Conservation (phyloP, 2,888 invertebrate genomes). For the Hedya salicella region DNA sequence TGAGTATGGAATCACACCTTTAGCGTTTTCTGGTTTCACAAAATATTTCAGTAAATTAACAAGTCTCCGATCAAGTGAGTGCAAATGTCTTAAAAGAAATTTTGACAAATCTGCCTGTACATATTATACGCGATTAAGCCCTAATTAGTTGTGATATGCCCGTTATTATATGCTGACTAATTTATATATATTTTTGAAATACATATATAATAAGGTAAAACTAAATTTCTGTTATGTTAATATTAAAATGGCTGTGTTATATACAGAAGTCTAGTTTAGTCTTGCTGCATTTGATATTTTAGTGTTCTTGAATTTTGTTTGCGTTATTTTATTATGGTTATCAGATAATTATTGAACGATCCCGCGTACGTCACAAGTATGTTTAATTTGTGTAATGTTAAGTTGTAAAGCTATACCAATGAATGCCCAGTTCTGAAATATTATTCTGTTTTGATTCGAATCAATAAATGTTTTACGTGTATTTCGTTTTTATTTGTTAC, state of each 20-base stretch:
- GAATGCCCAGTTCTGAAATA: constrained; percentile 28
- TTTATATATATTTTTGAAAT: too few relatives aligned
- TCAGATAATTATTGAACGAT: background rate
- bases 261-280: constrained; percentile 6
- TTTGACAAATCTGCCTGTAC: too few relatives aligned
- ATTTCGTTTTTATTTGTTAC: constrained; percentile 33
- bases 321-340: background rate
- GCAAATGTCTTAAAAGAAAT: too few relatives aligned
- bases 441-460: constrained; percentile 47
- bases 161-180: too few relatives aligned
- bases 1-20: too few relatives aligned
- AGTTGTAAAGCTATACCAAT: constrained; percentile 29
- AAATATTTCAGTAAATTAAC: too few relatives aligned
- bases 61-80: too few relatives aligned
- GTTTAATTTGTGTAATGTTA: constrained; percentile 14
- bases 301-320: constrained; percentile 1
- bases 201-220: too few relatives aligned
- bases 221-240: constrained; percentile 8
- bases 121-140: too few relatives aligned
- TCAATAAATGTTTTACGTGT: constrained; percentile 50
- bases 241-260: constrained; percentile 20
- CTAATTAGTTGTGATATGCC: too few relatives aligned
- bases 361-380: constrained; percentile 22
- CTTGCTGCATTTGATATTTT: constrained; percentile 19
- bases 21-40: too few relatives aligned